Evolutionary conservation across 2,797 vertebrate genomes (phyloP), one percentile per base, ranked within the genome.

Genomic region (Chiloscyllium punctatum): DNA sequence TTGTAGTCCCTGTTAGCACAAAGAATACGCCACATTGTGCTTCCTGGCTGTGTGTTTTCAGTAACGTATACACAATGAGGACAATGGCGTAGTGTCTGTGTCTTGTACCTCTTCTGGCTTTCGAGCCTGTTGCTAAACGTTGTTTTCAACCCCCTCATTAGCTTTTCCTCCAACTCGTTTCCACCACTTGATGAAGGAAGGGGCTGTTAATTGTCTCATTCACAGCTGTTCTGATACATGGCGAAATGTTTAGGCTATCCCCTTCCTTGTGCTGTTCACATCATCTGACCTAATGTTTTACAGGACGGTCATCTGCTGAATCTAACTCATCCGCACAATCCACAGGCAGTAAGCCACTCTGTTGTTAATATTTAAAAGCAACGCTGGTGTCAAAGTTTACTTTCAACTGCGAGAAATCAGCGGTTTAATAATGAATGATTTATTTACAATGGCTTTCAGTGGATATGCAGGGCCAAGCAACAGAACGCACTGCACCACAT

Each of bases 31-130:
- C 90, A 25, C 62, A 92, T 42, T 92, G 66, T 92, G 23, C 62
- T 66, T 37, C 18, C 66, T 69, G 90, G 30, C 53, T 66, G 33
- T 66, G 57, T 92, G 66, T 92, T 92, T 69, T 92, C 90, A 92
- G 21, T 30, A 42, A 92, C n/a, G 21, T 69, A 66, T 27, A 69
- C 62, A 69, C 33, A 92, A 42, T 69, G 66, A 92, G 90, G 62
- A 92, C 66, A 92, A 69, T 92, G 90, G 62, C 0, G 62, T 37
- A 92, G 62, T 92, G 90, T 92, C 88, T 91, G 57, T 91, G 30
- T 33, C 87, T n/a, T n/a, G 57, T n/a, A 16, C 62, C n/a, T 23
- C 66, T 25, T 42, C 23, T 68, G 4, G 37, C 90, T 62, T 90
- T 62, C 30, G 1, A 90, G 53, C 53, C 9, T 3, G 51, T 57